Conservation (phyloP, 2,113 vertebrate genomes). For the Anas platyrhynchos region DNA sequence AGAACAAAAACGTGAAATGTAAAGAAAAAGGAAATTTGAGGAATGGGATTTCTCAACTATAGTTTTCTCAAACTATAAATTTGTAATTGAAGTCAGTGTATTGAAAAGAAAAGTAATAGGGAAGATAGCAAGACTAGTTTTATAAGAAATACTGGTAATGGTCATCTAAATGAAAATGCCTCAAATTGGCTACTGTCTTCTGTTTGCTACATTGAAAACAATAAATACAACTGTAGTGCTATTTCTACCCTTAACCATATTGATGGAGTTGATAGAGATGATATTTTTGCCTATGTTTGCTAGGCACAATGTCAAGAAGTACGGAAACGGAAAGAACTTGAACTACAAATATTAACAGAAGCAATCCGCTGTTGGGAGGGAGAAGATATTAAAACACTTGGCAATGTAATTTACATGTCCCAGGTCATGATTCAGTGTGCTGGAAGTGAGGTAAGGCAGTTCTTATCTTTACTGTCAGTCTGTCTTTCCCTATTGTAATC, state of each 20-base stretch:
- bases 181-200: not conserved
- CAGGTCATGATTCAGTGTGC: conserved; percentile 92
- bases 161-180: not conserved
- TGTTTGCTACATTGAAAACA: not conserved
- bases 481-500: not conserved
- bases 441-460: conserved; percentile 85
- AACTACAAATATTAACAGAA: conserved; percentile 94
- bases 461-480: not conserved
- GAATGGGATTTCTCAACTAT: not conserved
- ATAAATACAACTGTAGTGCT: not conserved
- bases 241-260: not conserved
- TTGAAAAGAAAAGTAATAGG: not conserved
- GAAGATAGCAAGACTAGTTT: not conserved
- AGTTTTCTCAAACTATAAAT: not conserved
- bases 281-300: not conserved
- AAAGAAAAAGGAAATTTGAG: not conserved
- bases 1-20: not conserved
- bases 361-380: conserved; percentile 96
- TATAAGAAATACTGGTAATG: not conserved
- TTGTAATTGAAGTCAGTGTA: not conserved
- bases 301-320: conserved; percentile 97
- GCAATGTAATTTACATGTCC: conserved; percentile 94
- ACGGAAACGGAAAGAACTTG: conserved; percentile 94
- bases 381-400: conserved; percentile 93
- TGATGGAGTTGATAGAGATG: not conserved